phyloP scores from a whole-genome alignment of 2,113 vertebrate genomes.

The Nesoenas mayeri region DNA sequence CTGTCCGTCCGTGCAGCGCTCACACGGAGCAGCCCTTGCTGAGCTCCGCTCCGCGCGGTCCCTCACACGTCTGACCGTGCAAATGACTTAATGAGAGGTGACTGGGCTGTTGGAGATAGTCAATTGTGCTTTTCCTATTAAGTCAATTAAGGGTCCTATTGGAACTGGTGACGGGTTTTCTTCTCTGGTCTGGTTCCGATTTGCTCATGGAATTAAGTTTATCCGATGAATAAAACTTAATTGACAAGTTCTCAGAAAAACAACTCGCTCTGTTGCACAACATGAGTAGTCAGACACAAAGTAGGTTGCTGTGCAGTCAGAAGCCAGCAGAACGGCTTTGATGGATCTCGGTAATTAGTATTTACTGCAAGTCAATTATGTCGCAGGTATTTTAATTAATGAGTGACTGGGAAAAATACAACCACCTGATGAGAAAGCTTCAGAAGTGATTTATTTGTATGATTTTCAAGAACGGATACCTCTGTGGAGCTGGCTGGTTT shows the following conservation, averaged over 20 bases:
- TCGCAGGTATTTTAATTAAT: slow-evolving; percentile 75
- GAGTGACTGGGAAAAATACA: slow-evolving; percentile 61
- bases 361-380: slow-evolving; percentile 71
- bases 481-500: slow-evolving; percentile 17
- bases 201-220: not conserved
- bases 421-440: slow-evolving; percentile 67
- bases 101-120: not conserved
- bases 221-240: not conserved
- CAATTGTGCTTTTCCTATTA: not conserved
- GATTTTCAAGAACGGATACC: slow-evolving; percentile 43
- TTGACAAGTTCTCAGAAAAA: not conserved
- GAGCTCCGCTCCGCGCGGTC: not conserved
- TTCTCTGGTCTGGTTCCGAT: not conserved
- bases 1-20: too few relatives aligned
- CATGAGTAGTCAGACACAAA: slow-evolving; percentile 8
- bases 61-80: not conserved
- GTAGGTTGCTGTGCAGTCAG: slow-evolving; percentile 57
- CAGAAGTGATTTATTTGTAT: slow-evolving; percentile 53
- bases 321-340: slow-evolving; percentile 64
- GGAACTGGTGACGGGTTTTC: not conserved
- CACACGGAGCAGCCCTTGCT: not conserved
- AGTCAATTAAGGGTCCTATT: not conserved
- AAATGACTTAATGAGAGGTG: not conserved
- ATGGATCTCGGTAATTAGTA: slow-evolving; percentile 73
- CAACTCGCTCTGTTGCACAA: slow-evolving; percentile 26